Base-by-base conservation (phyloP, 2,113 vertebrate genomes). In the Sceloporus tristichus region DNA sequence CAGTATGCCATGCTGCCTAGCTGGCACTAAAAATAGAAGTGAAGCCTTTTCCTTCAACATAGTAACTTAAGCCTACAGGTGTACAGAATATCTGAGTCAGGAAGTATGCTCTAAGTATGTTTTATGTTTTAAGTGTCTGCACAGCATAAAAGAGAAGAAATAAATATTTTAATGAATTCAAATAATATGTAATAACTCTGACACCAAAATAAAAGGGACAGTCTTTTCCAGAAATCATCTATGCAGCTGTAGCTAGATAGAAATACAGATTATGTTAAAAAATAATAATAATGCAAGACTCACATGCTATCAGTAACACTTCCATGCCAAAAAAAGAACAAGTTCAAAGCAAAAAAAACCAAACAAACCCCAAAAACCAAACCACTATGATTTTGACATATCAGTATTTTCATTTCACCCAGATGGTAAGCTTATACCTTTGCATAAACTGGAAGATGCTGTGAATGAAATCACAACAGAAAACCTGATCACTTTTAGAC, bases 121-220 rank as follows among this genome's bases (percentile, higher is more conserved):
- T 82, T 86, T 88, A 53, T 82, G 84, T 74, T 71, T 87, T 59
- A 76, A 85, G 59, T 76, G 9, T 19, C 1, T 0, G 9, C 27
- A 65, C 38, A 91, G 84, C 87, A 91, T 90, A 88, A 91, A 79
- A 48, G 34, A 85, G 77, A 59, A 56, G 9, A 14, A 85, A 3
- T 90, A 86, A 88, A 38, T 85, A 87, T 89, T 78, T 73, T 71
- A 21, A 89, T 0, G 11, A 66, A 91, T 91, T 75, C 93, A 90
- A 83, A 78, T 78, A 56, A 70, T 56, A 29, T 66, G 62, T 42
- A 56, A 23, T 38, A 77, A 84, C 62, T 88, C 81, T 76, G 65
- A 53, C n/a, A 66, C 59, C 53, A 19, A 62, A 70, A 81, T 48
- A 68, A 62, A 42, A 18, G 48, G 82, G 42, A 87, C 42, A 27